These are phyloP conservation scores for Aphaenogaster floridana DNA, from an alignment of 1,140 invertebrate species.

Conservation along the genomic window DNA sequence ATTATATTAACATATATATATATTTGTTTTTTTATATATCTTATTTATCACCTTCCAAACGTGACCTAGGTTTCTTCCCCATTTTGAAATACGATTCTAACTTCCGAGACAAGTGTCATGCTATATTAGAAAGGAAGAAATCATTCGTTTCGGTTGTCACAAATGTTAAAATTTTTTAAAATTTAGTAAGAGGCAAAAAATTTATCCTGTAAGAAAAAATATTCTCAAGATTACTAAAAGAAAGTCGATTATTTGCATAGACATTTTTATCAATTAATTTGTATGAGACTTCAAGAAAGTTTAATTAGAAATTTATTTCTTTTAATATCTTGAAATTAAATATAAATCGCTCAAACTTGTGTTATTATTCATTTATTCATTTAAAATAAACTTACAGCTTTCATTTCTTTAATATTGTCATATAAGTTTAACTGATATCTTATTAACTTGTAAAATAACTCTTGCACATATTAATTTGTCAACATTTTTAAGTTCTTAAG, in stretches of 20 bases:
- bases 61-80: background rate
- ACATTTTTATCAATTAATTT: background rate
- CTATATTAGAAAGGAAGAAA: constrained; percentile 16
- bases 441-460: background rate
- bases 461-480: background rate
- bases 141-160: constrained; percentile 21
- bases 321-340: background rate
- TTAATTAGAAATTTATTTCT: background rate
- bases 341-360: background rate
- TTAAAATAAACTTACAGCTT: background rate
- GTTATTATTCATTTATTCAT: background rate
- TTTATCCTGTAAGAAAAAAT: background rate
- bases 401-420: background rate
- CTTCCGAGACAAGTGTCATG: constrained; percentile 18
- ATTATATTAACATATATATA: constrained; percentile 12
- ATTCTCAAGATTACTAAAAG: background rate
- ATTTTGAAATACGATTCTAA: constrained; percentile 24
- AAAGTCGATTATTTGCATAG: background rate
- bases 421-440: background rate
- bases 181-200: background rate
- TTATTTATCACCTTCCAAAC: background rate
- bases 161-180: background rate
- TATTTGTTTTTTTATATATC: background rate
- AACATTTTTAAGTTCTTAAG: background rate
- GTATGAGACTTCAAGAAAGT: background rate